phyloP scores from a whole-genome alignment of 92 coral and sea anemone genomes.

The Umimayanthus chanpuru region DNA sequence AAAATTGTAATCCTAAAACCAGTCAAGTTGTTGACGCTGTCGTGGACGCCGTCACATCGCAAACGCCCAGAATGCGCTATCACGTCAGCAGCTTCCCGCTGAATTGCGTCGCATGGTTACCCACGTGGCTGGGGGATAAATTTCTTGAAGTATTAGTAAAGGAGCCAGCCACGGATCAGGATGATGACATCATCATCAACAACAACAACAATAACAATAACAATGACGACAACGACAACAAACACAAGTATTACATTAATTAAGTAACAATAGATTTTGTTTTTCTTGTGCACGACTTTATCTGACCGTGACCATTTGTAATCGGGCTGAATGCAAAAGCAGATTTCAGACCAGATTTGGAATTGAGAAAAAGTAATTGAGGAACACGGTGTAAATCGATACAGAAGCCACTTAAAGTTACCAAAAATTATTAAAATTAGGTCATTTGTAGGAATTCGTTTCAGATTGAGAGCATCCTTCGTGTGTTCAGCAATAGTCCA shows the following conservation, averaged over 20 bases:
- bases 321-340: too few relatives aligned
- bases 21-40: constrained; percentile 48
- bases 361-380: too few relatives aligned
- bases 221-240: constrained; percentile 3
- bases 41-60: constrained; percentile 48
- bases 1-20: constrained; percentile 28
- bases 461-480: too few relatives aligned
- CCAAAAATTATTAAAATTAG: too few relatives aligned
- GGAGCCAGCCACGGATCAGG: neutral
- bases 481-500: too few relatives aligned
- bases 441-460: too few relatives aligned
- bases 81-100: constrained; percentile 47
- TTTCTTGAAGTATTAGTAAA: constrained; percentile 16
- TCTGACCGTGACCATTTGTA: too few relatives aligned
- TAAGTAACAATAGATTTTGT: neutral
- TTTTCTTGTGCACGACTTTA: too few relatives aligned
- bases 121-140: constrained; percentile 50
- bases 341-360: too few relatives aligned
- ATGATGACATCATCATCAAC: constrained; percentile 15
- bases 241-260: neutral
- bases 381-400: too few relatives aligned
- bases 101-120: too few relatives aligned
- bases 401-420: too few relatives aligned
- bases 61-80: constrained; percentile 48
- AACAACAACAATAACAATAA: neutral